phyloP scores from a whole-genome alignment of 2,888 invertebrate genomes.

The Urechis unicinctus region DNA sequence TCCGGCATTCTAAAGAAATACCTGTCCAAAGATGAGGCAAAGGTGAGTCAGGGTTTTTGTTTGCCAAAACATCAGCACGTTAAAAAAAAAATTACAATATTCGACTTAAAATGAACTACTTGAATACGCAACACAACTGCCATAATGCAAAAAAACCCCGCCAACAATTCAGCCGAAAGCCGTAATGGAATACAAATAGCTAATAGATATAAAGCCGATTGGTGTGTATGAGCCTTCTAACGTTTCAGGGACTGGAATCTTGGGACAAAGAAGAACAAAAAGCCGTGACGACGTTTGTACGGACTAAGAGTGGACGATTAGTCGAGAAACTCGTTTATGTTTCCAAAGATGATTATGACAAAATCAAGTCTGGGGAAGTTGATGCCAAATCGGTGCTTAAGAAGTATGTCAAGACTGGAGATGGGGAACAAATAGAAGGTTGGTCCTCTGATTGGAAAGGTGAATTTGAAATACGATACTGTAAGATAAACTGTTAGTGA shows the following conservation, averaged over 20 bases:
- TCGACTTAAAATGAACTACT: no score
- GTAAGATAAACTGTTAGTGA: no score
- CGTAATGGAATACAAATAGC: neutral
- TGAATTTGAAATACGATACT: no score
- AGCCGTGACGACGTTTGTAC: slow-evolving; percentile 45
- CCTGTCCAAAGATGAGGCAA: slow-evolving; percentile 27
- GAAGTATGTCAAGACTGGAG: slow-evolving; percentile 35
- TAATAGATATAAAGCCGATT: neutral
- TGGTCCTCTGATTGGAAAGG: no score
- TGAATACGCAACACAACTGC: no score
- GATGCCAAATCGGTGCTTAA: slow-evolving; percentile 16
- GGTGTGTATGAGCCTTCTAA: neutral
- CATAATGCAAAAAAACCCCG: no score
- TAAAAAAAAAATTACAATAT: neutral
- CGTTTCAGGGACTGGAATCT: slow-evolving; percentile 29
- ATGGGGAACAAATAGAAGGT: slow-evolving; percentile 41
- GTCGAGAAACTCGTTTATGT: slow-evolving; percentile 42
- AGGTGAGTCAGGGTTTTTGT: neutral
- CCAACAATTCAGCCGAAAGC: neutral
- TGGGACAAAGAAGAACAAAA: slow-evolving; percentile 48
- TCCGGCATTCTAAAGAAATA: slow-evolving; percentile 30
- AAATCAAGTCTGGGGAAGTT: slow-evolving; percentile 39
- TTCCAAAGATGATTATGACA: slow-evolving; percentile 44
- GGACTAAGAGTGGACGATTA: slow-evolving; percentile 46
- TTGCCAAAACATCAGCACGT: neutral